These are phyloP conservation scores for Ctenochaetus hawaiiensis DNA, from an alignment of 2,797 vertebrate species.

Conservation along the genomic window DNA sequence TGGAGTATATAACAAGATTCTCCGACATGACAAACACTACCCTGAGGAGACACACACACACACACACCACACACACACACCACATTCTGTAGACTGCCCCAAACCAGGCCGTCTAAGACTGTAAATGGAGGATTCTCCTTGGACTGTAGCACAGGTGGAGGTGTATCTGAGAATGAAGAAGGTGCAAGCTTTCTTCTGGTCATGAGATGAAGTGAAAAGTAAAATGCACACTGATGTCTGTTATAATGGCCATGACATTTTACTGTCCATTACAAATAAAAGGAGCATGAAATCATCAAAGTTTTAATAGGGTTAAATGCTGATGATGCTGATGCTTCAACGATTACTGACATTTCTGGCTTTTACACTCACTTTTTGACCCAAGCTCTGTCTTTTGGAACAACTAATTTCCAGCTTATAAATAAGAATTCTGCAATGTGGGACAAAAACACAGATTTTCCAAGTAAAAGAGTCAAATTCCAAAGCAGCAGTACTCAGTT, in stretches of 20 bases:
- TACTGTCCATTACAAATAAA: constrained; percentile 43
- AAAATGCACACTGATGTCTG: constrained; percentile 52
- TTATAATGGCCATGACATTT: constrained; percentile 53
- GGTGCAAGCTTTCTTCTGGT: constrained; percentile 46
- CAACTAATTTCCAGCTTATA: constrained; percentile 14
- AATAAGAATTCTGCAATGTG: background rate
- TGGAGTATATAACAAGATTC: constrained; percentile 89
- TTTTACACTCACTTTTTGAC: constrained; percentile 55
- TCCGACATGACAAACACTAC: constrained; percentile 86
- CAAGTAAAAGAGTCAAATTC: constrained; percentile 13
- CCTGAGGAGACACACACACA: constrained; percentile 80
- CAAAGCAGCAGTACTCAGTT: constrained; percentile 8
- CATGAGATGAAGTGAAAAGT: constrained; percentile 44
- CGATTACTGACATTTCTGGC: constrained; percentile 63
- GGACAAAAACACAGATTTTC: background rate
- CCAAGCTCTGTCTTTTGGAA: constrained; percentile 42
- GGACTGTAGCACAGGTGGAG: constrained; percentile 77
- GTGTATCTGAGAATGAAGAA: constrained; percentile 64
- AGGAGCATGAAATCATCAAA: constrained; percentile 49
- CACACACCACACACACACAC: constrained; percentile 60
- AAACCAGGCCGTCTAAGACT: constrained; percentile 76
- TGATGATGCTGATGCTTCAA: constrained; percentile 7
- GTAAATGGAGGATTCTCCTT: constrained; percentile 84
- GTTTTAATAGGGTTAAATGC: constrained; percentile 26
- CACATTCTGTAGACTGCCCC: constrained; percentile 64